Evolutionary conservation across 2,113 vertebrate genomes (phyloP), one percentile per base, ranked within the genome.

Genomic region (Uropsilus gracilis): DNA sequence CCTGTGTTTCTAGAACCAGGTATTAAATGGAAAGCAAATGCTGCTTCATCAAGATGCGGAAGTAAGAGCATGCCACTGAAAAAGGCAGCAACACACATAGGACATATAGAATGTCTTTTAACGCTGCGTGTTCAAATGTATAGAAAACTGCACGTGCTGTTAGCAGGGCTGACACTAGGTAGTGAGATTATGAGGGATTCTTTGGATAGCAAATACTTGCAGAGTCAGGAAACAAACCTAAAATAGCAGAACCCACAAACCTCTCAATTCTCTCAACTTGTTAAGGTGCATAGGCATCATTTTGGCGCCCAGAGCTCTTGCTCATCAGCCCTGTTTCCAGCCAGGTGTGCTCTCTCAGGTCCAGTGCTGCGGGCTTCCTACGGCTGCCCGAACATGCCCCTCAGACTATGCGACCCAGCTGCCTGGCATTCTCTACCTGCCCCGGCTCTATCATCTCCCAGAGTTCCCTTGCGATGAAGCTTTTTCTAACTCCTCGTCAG

Each of bases 31-130:
- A 84, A 91, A 42, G 37, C 34, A 84, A 88, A 77, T 50, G 9
- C 68, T 77, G 34, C 24, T 78, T 94, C 44, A 50, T 72, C 92
- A 78, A 72, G 66, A 84, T 26, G 12, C 46, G 44, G 46, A 73
- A 88, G 80, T 82, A 93, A 96, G n/a, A 72, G n/a, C n/a, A n/a
- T 55, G 2, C 42, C 34, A 84, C 76, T 93, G 63, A 87, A 76
- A 88, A 80, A 86, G 71, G 48, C 18, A 69, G 22, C 34, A 94
- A 59, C 16, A 50, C 30, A 46, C 6, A 59, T 89, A 90, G 22
- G 55, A 88, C 12, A 95, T 9, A 48, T 8, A 57, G 30, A 59
- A 78, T 66, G 26, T 39, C 71, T 69, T 91, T 85, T 63, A 90
- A 73, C 8, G 86, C 14, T 89, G 26, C 16, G 64, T 90, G 83